Conservation (phyloP, 2,797 vertebrate genomes). For the Gouania willdenowi region DNA sequence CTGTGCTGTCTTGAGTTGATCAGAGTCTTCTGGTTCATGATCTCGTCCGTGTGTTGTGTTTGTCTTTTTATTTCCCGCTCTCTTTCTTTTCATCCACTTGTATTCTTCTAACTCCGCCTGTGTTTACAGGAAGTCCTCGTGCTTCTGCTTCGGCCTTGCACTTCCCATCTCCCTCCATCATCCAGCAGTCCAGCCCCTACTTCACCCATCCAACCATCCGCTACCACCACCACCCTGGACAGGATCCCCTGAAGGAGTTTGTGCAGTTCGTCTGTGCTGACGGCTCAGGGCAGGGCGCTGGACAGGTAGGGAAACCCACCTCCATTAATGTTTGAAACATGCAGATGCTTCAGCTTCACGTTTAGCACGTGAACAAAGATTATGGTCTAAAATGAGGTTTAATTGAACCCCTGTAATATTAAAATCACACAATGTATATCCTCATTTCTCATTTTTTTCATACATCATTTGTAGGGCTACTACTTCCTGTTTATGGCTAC, state of each 20-base stretch:
- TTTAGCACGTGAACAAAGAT: too few relatives aligned
- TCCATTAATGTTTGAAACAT: too few relatives aligned
- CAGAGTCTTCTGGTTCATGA: too few relatives aligned
- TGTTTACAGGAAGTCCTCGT: constrained; percentile 85
- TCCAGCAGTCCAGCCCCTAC: constrained; percentile 95
- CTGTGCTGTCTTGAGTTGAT: not conserved
- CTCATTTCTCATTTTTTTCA: too few relatives aligned
- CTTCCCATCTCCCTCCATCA: constrained; percentile 94
- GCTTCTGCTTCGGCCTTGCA: constrained; percentile 91
- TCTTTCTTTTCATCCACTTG: not conserved
- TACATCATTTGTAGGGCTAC: too few relatives aligned
- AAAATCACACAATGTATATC: too few relatives aligned
- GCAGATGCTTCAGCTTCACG: too few relatives aligned
- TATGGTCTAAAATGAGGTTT: too few relatives aligned
- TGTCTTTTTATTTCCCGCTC: constrained; percentile 1
- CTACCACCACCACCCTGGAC: constrained; percentile 91
- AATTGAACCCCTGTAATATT: too few relatives aligned
- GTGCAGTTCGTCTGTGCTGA: constrained; percentile 97
- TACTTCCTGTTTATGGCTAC: too few relatives aligned
- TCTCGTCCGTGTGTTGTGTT: not conserved
- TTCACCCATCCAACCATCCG: constrained; percentile 97
- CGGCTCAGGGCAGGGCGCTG: constrained; percentile 85
- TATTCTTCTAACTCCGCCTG: constrained; percentile 47
- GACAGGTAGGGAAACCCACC: constrained; percentile 84
- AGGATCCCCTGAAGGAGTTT: constrained; percentile 97